Evolutionary conservation across 2,797 vertebrate genomes (phyloP), one percentile per base, ranked within the genome.

Genomic region (Vespertilio murinus): DNA sequence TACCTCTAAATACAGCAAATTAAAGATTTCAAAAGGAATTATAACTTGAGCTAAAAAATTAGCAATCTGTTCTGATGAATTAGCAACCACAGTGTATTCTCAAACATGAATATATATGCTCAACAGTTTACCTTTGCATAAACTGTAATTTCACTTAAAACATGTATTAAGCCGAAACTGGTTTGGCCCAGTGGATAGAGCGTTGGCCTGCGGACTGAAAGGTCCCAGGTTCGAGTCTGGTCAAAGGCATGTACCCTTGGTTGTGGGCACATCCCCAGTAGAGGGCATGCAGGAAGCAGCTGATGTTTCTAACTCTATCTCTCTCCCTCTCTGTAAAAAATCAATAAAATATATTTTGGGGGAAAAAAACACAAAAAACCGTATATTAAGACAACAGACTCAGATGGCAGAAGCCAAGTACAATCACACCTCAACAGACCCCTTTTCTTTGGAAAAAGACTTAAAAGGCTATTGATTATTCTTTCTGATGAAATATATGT

Each of bases 71-170:
- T 83, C 56, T 77, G 2, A 81, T 78, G 40, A 74, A 28, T 65
- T 88, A 88, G 16, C 75, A 93, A 79, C 59, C 6, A 95, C 10
- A 81, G 56, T 18, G 4, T 69, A 22, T 42, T 93, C 74, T 79
- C n/a, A 79, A 93, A 91, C 8, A 89, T 71, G 20, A 35, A 38
- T 42, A 91, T 22, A 77, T 33, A 69, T 38, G 20, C 8, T 81
- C 14, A 49, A 45, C 2, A 88, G 25, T 45, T 88, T 49, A 64
- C 67, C 4, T 90, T 64, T 83, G 38, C 14, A 75, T 91, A 85
- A 84, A 80, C 40, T 81, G 25, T 64, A 65, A 92, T 92, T 83
- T 90, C 71, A 94, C 65, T 75, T 70, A 79, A 69, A 49, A n/a
- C n/a, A n/a, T n/a, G n/a, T n/a, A n/a, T n/a, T n/a, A n/a, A n/a